phyloP scores from a whole-genome alignment of 2,113 vertebrate species.

The Phalacrocorax carbo region DNA sequence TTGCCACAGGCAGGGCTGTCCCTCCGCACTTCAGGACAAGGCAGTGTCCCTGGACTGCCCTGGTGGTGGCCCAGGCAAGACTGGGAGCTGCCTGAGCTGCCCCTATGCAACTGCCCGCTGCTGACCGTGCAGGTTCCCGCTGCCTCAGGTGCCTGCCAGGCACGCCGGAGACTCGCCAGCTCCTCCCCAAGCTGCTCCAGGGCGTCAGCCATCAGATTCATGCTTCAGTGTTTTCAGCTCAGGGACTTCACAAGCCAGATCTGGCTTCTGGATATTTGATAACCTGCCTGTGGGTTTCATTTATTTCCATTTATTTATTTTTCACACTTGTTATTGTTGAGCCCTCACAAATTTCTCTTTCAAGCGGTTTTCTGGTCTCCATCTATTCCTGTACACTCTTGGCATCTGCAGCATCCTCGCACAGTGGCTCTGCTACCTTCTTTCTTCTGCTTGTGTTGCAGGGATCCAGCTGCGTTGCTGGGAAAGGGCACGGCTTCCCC shows the following conservation, averaged over 20 bases:
- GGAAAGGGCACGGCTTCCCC: neutral
- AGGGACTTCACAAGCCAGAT: neutral
- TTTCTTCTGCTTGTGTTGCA: neutral
- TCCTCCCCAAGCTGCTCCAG: neutral
- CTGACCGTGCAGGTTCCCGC: too few species aligned
- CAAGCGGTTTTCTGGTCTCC: neutral
- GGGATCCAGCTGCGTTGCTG: neutral
- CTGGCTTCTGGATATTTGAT: neutral
- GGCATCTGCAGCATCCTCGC: neutral
- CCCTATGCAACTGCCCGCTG: neutral
- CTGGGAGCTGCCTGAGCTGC: neutral
- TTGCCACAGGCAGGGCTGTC: neutral
- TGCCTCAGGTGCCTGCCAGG: neutral
- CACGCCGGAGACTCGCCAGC: accelerated
- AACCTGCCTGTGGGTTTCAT: neutral
- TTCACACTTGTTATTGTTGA: neutral
- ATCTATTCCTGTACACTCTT: neutral
- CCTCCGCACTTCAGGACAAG: neutral
- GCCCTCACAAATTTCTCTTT: neutral
- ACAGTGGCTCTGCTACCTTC: neutral
- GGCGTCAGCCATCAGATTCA: neutral
- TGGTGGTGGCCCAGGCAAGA: neutral
- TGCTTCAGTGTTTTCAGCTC: neutral
- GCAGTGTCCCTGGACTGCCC: neutral
- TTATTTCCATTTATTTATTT: neutral